Evolutionary conservation across 2,113 vertebrate species (phyloP).

Genomic region (Leiothrix lutea): DNA sequence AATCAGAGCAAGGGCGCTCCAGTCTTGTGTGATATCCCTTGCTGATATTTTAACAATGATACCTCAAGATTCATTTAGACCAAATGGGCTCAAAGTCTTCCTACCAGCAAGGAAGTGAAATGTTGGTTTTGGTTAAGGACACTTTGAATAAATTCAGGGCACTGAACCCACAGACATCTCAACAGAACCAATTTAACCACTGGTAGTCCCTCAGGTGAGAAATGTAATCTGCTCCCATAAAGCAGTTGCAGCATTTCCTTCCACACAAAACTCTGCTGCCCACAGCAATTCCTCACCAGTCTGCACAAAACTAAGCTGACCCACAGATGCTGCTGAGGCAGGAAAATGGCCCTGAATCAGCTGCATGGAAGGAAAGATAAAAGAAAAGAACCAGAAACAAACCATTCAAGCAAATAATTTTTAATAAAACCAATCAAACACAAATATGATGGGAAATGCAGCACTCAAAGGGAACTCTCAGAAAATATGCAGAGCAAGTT

Average conservation of each 20-base stretch:
- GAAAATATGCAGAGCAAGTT: background rate
- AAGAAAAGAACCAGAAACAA: background rate
- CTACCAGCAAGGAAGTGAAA: background rate
- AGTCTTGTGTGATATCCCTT: background rate
- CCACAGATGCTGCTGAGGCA: background rate
- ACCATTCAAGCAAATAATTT: background rate
- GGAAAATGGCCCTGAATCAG: background rate
- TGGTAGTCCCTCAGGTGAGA: background rate
- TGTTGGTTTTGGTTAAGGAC: background rate
- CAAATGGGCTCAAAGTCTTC: background rate
- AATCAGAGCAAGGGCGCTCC: background rate
- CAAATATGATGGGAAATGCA: background rate
- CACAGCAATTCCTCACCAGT: background rate
- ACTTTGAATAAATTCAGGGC: background rate
- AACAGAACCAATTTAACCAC: background rate
- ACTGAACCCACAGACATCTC: background rate
- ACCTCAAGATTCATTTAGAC: background rate
- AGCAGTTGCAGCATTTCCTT: background rate
- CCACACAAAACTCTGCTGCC: background rate
- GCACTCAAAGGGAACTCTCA: background rate
- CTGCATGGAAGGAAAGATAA: background rate
- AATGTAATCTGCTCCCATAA: background rate
- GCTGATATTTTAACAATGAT: background rate
- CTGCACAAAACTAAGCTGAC: background rate
- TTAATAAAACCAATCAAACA: background rate